Base-by-base conservation (phyloP, 92 coral and sea anemone species). In the Siderastrea radians region DNA sequence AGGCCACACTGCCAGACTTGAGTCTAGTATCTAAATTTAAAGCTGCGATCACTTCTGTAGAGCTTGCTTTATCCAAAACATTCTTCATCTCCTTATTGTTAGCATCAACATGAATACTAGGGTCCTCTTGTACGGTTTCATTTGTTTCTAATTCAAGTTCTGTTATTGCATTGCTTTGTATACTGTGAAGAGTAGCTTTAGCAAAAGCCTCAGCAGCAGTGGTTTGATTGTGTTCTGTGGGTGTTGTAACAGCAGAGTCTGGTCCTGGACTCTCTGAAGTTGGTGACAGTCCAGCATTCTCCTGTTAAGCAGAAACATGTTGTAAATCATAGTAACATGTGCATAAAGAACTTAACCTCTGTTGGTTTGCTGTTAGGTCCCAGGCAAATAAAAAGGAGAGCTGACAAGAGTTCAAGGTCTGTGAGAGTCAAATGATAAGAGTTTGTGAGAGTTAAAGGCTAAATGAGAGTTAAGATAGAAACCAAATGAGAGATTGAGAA, bases 11-110 rank as follows among this genome's bases (percentile, higher is more conserved):
- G 68, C 91, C 95, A 7, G 98, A 97, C 77, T 97, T 97, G 5
- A 94, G 88, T 59, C 98, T 88, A 8, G 96, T 91, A 78, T 95
- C 96, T 72, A 96, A 64, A 50, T 77, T 81, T 26, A 94, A 83
- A 8, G 98, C 93, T 12, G 96, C 84, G 8, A 97, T 90, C 14
- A 97, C 98, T 86, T 97, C 98, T 58, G 98, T 97, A 67, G 94
- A 97, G 79, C 94, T 97, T 63, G 96, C 92, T 85, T 93, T 94
- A 53, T 90, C 99, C 49, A 97, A 89, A 48, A 97, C 94, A 84
- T 87, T 88, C 67, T 92, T 97, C 99, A 97, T 97, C 80, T 97
- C 99, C 53, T 96, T 96, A 11, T 98, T 94, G 67, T 95, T 90
- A 64, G 86, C 93, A 83, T 97, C 99, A 26, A 97, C 92, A 44